phyloP scores from a whole-genome alignment of 2,888 invertebrate species.

The Ichneumon xanthorius region DNA sequence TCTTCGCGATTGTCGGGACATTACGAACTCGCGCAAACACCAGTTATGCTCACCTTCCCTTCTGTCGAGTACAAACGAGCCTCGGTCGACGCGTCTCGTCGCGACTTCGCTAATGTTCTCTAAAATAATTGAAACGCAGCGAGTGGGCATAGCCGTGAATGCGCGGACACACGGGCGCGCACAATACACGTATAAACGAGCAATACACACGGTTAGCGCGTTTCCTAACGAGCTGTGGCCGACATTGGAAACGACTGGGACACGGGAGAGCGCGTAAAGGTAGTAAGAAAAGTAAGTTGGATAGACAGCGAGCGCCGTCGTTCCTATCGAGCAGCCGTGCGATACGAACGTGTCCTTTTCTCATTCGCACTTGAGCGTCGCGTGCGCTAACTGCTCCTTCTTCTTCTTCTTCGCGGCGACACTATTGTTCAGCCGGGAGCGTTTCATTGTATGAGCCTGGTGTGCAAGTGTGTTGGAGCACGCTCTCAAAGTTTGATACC shows the following conservation, averaged over 20 bases:
- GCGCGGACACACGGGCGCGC: not conserved
- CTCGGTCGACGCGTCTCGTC: constrained; percentile 63
- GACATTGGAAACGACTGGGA: constrained; percentile 69
- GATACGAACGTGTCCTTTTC: constrained; percentile 30
- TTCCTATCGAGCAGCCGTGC: constrained; percentile 43
- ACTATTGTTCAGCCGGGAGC: constrained; percentile 15
- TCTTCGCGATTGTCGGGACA: constrained; percentile 65
- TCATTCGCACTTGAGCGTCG: constrained; percentile 6
- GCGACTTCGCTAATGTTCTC: constrained; percentile 71
- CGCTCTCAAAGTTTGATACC: not conserved
- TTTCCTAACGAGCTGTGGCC: constrained; percentile 73
- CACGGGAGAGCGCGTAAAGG: constrained; percentile 69
- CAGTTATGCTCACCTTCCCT: not conserved
- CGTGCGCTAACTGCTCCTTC: not conserved
- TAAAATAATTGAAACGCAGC: constrained; percentile 77
- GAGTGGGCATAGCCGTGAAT: constrained; percentile 51
- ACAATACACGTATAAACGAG: constrained; percentile 7
- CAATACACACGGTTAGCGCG: constrained; percentile 67
- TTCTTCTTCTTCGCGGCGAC: constrained; percentile 1
- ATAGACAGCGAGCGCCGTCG: constrained; percentile 24
- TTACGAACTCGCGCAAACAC: constrained; percentile 60
- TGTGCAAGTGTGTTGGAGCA: not conserved
- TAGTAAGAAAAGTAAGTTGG: constrained; percentile 63
- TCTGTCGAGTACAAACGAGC: constrained; percentile 50
- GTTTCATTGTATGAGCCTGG: constrained; percentile 24